phyloP scores from a whole-genome alignment of 2,888 invertebrate species.

The Caenorhabditis auriculariae region DNA sequence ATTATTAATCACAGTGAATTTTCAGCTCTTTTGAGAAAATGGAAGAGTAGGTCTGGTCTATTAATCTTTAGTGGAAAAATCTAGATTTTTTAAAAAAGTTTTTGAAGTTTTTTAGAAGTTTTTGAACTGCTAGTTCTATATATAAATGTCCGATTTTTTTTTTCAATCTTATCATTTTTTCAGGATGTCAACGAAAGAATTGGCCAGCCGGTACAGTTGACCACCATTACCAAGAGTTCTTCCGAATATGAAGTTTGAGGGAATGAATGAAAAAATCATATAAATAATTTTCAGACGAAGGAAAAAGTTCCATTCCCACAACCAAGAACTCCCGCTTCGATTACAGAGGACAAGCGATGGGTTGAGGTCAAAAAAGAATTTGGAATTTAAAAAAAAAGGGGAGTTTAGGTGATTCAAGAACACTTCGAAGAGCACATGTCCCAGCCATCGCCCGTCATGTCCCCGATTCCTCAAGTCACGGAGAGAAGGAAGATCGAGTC shows the following conservation, averaged over 20 bases:
- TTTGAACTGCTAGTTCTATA: too few species aligned
- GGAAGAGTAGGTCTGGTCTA: too few species aligned
- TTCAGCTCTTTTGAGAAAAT: too few species aligned
- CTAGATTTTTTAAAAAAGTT: too few species aligned
- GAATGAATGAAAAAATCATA: neutral
- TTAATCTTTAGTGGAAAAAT: too few species aligned
- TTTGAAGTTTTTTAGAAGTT: too few species aligned
- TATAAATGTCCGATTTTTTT: too few species aligned
- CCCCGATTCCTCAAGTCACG: slow-evolving; percentile 28
- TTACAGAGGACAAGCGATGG: slow-evolving; percentile 35
- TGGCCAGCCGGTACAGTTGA: slow-evolving; percentile 20
- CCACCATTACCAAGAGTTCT: slow-evolving; percentile 14
- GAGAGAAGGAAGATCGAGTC: slow-evolving; percentile 25
- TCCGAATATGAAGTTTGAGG: slow-evolving; percentile 9
- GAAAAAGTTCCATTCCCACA: slow-evolving; percentile 25
- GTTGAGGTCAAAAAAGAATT: slow-evolving; percentile 31
- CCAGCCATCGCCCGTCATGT: slow-evolving; percentile 28
- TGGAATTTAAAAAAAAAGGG: too few species aligned
- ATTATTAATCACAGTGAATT: too few species aligned
- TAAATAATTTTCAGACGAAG: slow-evolving; percentile 6
- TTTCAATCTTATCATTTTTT: too few species aligned
- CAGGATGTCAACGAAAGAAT: slow-evolving; percentile 21
- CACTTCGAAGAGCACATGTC: slow-evolving; percentile 38
- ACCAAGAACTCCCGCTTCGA: slow-evolving; percentile 16
- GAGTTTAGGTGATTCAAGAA: slow-evolving; percentile 24